Base-by-base conservation (phyloP, 2,888 invertebrate species). In the Macrosoma leucophasiata region DNA sequence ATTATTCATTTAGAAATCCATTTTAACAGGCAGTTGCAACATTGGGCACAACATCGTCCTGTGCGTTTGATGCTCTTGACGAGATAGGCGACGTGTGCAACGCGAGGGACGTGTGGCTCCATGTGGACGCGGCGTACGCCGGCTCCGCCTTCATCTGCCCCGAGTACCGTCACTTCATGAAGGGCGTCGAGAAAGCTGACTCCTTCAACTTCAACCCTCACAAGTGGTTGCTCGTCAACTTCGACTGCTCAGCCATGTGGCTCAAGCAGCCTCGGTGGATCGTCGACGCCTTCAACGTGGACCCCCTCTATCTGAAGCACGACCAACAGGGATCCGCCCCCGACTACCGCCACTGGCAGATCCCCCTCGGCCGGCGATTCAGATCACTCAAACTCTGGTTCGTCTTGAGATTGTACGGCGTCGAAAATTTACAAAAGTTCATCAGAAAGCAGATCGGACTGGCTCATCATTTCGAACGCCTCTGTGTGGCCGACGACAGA, bases 181-280 rank as follows among this genome's bases (percentile, higher is more conserved):
- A 91, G 50, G 96, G 96, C 13, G 72, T 95, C 4, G 93, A 99
- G 73, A 88, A 89, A 39, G 97, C 96, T 0, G 94, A 97, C 60
- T 98, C 98, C 0, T 97, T 98, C 71, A 98, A 98, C 74, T 97
- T 98, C 64, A 99, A 99, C 69, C 98, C 99, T 0, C 98, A 98
- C 75, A 99, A 99, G 77, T 99, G 98, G 98, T 85, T 99, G 89
- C 75, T 98, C 49, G 96, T 98, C n/a, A 98, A 97, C 73, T 99
- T 98, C 57, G 99, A 99, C 74, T 99, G 98, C 66, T 98, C 98
- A 7, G 92, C 98, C 0, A 93, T 99, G 94, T 99, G 98, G 98
- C 84, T 95, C 3, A 95, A 94, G 58, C 90, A 95, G 60, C 94
- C 95, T 43, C 88, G 91, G 28, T 93, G 94, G 86, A 88, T 99